Base-by-base conservation (phyloP, 2,113 vertebrate genomes). In the Tyrannus savana region DNA sequence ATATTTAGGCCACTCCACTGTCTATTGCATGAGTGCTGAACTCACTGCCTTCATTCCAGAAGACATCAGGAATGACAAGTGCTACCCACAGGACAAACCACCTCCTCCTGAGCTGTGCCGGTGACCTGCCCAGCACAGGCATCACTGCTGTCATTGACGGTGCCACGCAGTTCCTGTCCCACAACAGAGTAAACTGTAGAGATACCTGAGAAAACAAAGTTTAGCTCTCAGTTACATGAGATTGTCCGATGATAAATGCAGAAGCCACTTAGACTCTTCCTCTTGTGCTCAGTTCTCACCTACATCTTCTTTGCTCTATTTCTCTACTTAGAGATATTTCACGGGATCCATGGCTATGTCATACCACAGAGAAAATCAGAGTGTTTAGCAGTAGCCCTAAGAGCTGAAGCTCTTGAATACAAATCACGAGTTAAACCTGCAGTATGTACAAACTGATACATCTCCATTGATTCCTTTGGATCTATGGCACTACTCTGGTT, bases 361-460 rank as follows among this genome's bases (percentile, higher is more conserved):
- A 53, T 15, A 35, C 17, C 42, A 27, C 22, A 59, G 50, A 53
- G 28, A 82, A 93, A 73, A 82, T 30, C 37, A 37, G 62, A 62
- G 4, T n/a, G 18, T 87, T 87, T 84, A 63, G 55, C 35, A 69
- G 15, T 25, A 60, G 14, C 82, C 37, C 24, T 41, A 79, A 58
- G 19, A 41, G 30, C 28, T 23, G 9, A 87, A 91, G 35, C 5
- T 77, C 39, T 90, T 83, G 39, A 39, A 66, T 28, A 58, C 10
- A 66, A 91, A 67, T 44, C 59, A 88, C 41, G 87, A 88, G 78
- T 91, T 93, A 97, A 91, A 83, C 75, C 85, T 74, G 33, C 35
- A 90, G 90, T 88, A 88, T 93, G 93, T 93, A 91, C 31, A 84
- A 95, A 93, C 17, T 88, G 64, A 80, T 91, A 41, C 63, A 86